These are phyloP conservation scores for Apis dorsata DNA, from an alignment of 1,140 invertebrate genomes.

Conservation along the genomic window DNA sequence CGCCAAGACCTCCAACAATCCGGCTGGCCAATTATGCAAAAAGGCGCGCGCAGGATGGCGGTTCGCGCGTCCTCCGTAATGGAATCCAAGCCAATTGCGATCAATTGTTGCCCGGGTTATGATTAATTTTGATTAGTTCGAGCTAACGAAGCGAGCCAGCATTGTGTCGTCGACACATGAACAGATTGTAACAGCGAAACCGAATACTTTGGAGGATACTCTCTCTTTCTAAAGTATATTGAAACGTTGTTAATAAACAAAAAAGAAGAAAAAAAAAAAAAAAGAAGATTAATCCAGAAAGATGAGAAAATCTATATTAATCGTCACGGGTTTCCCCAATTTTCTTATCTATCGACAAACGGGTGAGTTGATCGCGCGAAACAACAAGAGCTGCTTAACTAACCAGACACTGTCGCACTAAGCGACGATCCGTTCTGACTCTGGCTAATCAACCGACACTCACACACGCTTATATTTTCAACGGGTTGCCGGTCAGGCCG, in stretches of 20 bases:
- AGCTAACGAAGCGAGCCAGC: constrained; percentile 73
- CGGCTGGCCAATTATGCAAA: constrained; percentile 48
- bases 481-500: constrained; percentile 66
- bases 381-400: constrained; percentile 39
- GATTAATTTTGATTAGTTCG: constrained; percentile 80
- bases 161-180: constrained; percentile 3
- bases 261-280: not conserved
- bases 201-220: not conserved
- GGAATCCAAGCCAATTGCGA: constrained; percentile 79
- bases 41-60: constrained; percentile 33
- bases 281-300: not conserved
- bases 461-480: constrained; percentile 79
- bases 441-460: constrained; percentile 76
- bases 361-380: constrained; percentile 13
- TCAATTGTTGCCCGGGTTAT: constrained; percentile 79
- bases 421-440: constrained; percentile 61
- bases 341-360: constrained; percentile 29
- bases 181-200: not conserved
- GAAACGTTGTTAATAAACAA: not conserved
- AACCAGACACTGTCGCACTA: constrained; percentile 60
- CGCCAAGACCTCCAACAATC: not conserved
- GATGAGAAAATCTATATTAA: not conserved
- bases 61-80: constrained; percentile 70
- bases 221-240: not conserved
- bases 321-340: not conserved